phyloP scores from a whole-genome alignment of 1,140 invertebrate genomes.

The Apis florea region DNA sequence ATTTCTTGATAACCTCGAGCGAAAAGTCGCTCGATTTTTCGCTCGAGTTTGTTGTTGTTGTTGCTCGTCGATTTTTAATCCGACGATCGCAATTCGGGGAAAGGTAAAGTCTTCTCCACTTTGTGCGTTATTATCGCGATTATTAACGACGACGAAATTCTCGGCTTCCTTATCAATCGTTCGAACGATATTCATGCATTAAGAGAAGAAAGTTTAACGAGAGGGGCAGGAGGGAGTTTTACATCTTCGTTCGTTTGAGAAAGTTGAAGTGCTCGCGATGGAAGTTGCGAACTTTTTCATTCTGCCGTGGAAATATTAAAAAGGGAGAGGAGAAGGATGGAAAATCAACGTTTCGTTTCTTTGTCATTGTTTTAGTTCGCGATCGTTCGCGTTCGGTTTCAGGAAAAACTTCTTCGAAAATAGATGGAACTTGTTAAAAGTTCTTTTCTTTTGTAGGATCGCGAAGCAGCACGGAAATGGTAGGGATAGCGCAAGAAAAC shows the following conservation, averaged over 20 bases:
- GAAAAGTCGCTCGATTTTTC: too few species aligned
- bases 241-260: neutral
- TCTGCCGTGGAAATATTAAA: neutral
- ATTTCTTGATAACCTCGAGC: too few species aligned
- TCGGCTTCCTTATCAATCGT: neutral
- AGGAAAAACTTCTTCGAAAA: constrained; percentile 20
- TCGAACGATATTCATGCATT: neutral
- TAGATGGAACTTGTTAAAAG: constrained; percentile 24
- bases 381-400: constrained; percentile 17
- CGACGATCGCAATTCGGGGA: too few species aligned
- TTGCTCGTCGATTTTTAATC: too few species aligned
- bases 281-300: constrained; percentile 18
- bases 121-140: neutral
- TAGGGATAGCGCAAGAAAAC: neutral
- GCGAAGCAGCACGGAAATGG: neutral
- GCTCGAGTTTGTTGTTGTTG: too few species aligned
- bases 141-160: neutral
- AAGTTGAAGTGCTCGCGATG: neutral
- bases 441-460: constrained; percentile 4
- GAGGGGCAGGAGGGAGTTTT: neutral
- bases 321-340: neutral
- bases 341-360: constrained; percentile 20
- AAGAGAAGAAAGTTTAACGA: neutral
- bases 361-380: constrained; percentile 28
- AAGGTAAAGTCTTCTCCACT: too few species aligned